Evolutionary conservation across 2,113 vertebrate species (phyloP).

Genomic region (Microtus montanus): DNA sequence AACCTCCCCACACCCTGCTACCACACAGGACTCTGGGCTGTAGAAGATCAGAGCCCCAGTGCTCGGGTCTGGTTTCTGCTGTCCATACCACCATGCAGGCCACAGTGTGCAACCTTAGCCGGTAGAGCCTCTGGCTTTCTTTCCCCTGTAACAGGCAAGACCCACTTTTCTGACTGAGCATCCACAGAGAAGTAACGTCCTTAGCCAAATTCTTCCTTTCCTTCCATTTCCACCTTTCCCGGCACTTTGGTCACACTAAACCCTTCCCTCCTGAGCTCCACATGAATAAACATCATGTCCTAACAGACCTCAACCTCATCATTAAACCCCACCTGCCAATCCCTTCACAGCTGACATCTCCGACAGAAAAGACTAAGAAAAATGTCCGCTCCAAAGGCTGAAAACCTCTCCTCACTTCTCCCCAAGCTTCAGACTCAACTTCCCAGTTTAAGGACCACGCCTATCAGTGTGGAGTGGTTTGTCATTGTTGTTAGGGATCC

Average conservation of each 20-base stretch:
- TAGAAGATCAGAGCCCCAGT: neutral
- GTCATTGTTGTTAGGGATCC: no score
- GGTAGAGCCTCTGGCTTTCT: neutral
- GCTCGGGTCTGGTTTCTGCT: neutral
- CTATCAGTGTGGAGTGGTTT: neutral
- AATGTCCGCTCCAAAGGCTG: neutral
- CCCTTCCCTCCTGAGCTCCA: slow-evolving; percentile 5
- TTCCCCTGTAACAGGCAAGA: neutral
- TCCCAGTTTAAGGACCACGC: neutral
- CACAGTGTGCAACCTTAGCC: neutral
- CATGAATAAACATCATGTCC: neutral
- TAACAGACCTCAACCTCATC: neutral
- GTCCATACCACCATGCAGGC: neutral
- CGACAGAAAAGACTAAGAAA: neutral
- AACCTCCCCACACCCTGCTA: neutral
- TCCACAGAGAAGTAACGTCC: neutral
- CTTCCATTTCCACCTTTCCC: neutral
- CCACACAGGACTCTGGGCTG: neutral
- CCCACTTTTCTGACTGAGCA: neutral
- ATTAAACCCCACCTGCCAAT: neutral
- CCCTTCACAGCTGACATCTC: neutral
- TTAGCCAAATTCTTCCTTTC: slow-evolving; percentile 12
- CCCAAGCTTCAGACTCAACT: neutral
- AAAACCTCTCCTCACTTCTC: neutral
- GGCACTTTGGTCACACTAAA: neutral